phyloP scores from a whole-genome alignment of 2,113 vertebrate species.

The Malurus melanocephalus region DNA sequence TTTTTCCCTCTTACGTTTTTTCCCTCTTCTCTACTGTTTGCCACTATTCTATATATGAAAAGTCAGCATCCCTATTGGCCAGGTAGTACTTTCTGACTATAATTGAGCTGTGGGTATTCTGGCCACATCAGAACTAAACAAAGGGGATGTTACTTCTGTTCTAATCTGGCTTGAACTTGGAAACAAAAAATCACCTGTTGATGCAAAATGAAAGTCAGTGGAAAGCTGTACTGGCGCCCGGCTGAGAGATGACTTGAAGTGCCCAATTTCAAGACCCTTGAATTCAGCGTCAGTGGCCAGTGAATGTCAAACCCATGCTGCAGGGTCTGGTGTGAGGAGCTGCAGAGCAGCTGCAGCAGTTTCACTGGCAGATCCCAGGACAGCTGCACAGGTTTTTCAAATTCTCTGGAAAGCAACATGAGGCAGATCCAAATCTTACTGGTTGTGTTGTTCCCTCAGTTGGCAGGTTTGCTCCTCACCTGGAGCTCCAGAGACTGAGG shows the following conservation, averaged over 20 bases:
- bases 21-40: background rate
- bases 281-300: background rate
- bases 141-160: background rate
- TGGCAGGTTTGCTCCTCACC: background rate
- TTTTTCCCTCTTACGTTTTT: fast-evolving
- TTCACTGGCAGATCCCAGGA: background rate
- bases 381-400: background rate
- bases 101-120: background rate
- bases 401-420: background rate
- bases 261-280: background rate
- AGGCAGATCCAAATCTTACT: background rate
- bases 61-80: background rate
- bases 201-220: background rate
- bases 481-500: background rate
- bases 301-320: background rate
- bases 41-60: background rate
- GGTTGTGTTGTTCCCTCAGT: background rate
- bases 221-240: fast-evolving
- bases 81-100: background rate
- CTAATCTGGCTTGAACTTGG: background rate
- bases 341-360: background rate
- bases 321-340: background rate
- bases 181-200: background rate
- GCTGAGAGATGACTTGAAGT: background rate
- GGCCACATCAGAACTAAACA: background rate